Conservation (phyloP, 1,140 invertebrate genomes). For the Leptopilina boulardi region DNA sequence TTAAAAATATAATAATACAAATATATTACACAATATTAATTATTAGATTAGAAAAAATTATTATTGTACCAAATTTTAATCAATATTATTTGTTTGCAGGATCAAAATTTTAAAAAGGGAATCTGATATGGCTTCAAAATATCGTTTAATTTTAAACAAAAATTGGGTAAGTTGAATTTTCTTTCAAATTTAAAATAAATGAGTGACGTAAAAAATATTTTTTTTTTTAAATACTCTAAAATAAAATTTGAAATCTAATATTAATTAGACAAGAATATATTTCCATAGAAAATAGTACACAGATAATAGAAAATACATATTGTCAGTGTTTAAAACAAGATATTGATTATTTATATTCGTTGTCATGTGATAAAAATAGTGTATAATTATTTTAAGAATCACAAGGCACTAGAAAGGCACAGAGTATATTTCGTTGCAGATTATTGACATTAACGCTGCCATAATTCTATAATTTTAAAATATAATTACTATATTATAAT, state of each 20-base stretch:
- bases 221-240: neutral
- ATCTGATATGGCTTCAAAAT: too few relatives aligned
- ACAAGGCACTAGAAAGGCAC: constrained; percentile 22
- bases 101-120: too few relatives aligned
- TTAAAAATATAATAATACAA: too few relatives aligned
- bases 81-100: too few relatives aligned
- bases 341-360: neutral
- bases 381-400: constrained; percentile 16
- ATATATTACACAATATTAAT: too few relatives aligned
- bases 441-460: neutral
- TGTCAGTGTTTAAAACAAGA: neutral
- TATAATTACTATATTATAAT: neutral
- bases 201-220: neutral
- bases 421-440: neutral
- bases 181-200: too few relatives aligned
- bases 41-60: too few relatives aligned
- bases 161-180: too few relatives aligned
- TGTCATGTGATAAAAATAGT: constrained; percentile 5
- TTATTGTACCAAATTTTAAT: too few relatives aligned
- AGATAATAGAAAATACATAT: neutral
- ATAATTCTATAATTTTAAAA: neutral
- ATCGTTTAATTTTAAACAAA: too few relatives aligned
- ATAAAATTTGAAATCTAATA: neutral
- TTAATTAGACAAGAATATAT: constrained; percentile 20
- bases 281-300: constrained; percentile 10